These are phyloP conservation scores for Cyphomyrus discorhynchus DNA, from an alignment of 2,113 vertebrate genomes.

Conservation along the genomic window DNA sequence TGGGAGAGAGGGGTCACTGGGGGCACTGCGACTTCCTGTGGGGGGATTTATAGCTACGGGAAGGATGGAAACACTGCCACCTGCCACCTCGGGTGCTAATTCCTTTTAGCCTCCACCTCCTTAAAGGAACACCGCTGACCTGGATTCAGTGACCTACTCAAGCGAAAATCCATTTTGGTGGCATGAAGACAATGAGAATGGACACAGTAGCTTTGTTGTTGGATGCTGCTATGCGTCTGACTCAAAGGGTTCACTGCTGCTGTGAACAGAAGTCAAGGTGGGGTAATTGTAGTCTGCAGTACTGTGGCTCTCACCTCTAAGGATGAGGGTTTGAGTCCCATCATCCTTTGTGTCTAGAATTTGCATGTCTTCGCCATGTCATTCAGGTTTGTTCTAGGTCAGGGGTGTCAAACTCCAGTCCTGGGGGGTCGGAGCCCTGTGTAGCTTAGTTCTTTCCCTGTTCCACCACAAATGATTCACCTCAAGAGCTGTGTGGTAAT, in stretches of 20 bases:
- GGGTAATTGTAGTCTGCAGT: not conserved
- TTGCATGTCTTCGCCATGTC: not conserved
- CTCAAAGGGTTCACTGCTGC: not conserved
- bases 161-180: not conserved
- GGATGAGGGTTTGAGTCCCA: not conserved
- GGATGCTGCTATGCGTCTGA: not conserved
- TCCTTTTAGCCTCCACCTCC: constrained; percentile 12
- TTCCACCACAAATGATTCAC: no score
- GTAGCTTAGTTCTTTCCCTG: no score
- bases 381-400: not conserved
- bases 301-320: not conserved
- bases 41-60: constrained; percentile 32
- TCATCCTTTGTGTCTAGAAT: not conserved
- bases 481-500: no score
- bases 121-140: not conserved
- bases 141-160: not conserved
- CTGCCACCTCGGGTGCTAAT: constrained; percentile 46
- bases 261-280: not conserved
- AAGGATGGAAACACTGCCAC: constrained; percentile 31
- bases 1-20: not conserved
- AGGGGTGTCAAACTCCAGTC: not conserved
- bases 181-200: not conserved
- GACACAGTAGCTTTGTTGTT: not conserved
- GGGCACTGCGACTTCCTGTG: not conserved
- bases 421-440: no score